Conservation (phyloP, 92 coral and sea anemone species). For the Micromussa lordhowensis region DNA sequence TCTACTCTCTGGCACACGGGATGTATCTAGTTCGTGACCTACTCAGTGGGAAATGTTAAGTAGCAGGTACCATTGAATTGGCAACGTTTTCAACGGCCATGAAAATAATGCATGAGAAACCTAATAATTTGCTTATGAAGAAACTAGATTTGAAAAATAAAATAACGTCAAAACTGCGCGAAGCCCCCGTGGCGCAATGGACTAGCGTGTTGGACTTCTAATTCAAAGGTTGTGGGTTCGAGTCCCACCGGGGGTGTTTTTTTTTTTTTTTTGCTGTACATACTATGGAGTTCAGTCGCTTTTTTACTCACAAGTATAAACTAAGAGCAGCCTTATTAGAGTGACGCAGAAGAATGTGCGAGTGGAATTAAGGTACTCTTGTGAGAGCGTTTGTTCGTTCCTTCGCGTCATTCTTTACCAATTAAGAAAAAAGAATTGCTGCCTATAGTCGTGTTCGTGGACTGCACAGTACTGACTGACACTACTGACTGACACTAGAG, state of each 20-base stretch:
- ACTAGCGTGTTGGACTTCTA: slow-evolving; percentile 81
- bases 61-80: background rate
- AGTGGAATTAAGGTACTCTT: too few species aligned
- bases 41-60: too few species aligned
- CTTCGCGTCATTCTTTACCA: too few species aligned
- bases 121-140: background rate
- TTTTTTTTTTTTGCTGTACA: background rate
- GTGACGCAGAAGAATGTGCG: too few species aligned
- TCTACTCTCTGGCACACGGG: too few species aligned
- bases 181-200: slow-evolving; percentile 82
- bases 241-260: slow-evolving; percentile 61
- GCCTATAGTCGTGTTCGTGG: too few species aligned
- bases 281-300: background rate
- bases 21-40: too few species aligned
- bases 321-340: background rate
- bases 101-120: background rate
- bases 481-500: too few species aligned
- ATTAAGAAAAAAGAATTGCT: too few species aligned
- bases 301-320: background rate
- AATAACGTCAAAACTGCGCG: background rate
- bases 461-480: too few species aligned
- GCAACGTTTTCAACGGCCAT: background rate
- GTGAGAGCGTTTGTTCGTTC: too few species aligned
- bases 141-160: background rate
- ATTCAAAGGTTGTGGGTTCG: slow-evolving; percentile 82